These are phyloP conservation scores for Proteles cristata DNA, from an alignment of 2,113 vertebrate species.

Conservation along the genomic window DNA sequence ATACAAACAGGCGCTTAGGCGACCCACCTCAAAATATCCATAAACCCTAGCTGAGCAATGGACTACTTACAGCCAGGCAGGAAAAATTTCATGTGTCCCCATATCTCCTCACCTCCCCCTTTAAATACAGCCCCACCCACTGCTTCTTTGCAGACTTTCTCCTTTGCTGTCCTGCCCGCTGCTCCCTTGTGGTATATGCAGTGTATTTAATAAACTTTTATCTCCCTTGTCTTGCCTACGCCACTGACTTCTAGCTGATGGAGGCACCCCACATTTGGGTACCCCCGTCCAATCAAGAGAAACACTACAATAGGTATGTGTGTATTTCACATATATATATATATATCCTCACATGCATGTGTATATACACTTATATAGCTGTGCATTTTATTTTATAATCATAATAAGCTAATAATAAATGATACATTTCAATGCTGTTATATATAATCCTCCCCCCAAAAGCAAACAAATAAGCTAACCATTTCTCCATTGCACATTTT, in stretches of 20 bases:
- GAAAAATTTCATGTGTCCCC: neutral
- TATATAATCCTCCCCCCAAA: neutral
- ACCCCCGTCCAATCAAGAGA: neutral
- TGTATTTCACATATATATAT: neutral
- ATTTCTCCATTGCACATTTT: neutral
- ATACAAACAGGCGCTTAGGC: neutral
- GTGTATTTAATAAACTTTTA: neutral
- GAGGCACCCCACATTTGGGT: neutral
- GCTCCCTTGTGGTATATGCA: neutral
- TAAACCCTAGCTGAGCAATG: neutral
- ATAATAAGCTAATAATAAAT: neutral
- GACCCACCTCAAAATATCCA: neutral
- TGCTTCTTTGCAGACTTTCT: neutral
- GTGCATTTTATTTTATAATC: conserved; percentile 18
- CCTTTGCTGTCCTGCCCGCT: neutral
- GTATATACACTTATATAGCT: neutral
- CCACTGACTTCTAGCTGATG: neutral
- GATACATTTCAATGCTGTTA: neutral
- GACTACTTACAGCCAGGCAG: neutral
- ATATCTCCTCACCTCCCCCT: neutral
- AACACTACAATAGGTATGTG: neutral
- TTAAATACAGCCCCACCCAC: neutral
- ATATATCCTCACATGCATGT: neutral
- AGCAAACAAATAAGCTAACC: neutral
- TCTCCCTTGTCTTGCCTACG: neutral